These are phyloP conservation scores for Cepaea nemoralis DNA, from an alignment of 1,140 invertebrate genomes.

Conservation along the genomic window DNA sequence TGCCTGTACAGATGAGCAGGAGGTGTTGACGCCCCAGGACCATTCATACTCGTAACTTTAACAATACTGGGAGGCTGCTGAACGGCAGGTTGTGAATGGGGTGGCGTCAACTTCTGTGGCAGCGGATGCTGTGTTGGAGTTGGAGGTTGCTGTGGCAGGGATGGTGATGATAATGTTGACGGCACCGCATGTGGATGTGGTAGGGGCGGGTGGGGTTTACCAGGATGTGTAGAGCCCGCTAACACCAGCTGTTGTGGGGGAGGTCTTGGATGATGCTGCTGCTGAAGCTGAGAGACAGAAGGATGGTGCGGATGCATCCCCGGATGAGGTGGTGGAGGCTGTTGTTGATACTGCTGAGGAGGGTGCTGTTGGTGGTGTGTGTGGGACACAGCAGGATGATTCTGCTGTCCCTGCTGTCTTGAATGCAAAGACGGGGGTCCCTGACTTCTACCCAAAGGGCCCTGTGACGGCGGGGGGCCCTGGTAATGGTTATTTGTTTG, in stretches of 20 bases:
- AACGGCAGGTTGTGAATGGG: neutral
- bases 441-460: slow-evolving; percentile 1
- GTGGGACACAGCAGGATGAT: neutral
- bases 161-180: slow-evolving; percentile 1
- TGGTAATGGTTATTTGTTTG: slow-evolving; percentile 33
- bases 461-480: neutral
- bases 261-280: slow-evolving; percentile 5
- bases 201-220: slow-evolving; percentile 9
- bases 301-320: neutral
- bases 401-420: slow-evolving; percentile 9
- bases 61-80: neutral
- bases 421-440: slow-evolving; percentile 3
- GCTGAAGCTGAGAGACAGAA: neutral
- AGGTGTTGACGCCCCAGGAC: neutral
- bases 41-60: slow-evolving; percentile 8
- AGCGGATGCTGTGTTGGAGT: slow-evolving; percentile 7
- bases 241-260: slow-evolving; percentile 16
- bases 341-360: slow-evolving; percentile 24
- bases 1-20: neutral
- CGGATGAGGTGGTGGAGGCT: neutral
- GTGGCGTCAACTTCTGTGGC: neutral
- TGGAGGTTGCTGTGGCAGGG: slow-evolving; percentile 7
- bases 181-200: neutral
- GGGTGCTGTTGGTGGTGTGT: neutral
- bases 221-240: neutral